A percentile compares a stretch with the other conserved stretches of the same genome.
Conservation (phyloP, 2,113 vertebrate species). For the Sialia sialis region DNA sequence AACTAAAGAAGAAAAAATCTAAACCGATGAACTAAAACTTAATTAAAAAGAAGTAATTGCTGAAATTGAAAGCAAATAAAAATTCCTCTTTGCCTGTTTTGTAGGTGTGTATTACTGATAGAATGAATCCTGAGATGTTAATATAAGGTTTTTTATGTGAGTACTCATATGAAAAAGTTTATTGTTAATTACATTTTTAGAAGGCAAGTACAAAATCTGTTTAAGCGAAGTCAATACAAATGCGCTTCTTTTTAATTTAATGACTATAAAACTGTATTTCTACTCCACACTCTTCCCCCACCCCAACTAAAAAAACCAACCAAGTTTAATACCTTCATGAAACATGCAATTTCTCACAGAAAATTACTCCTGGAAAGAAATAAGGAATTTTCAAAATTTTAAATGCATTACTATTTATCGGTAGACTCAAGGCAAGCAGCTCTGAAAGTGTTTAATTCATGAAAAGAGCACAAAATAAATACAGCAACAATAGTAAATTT, state of each 20-base stretch:
- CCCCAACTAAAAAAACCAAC: neutral
- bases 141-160: neutral
- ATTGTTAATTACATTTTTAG: neutral
- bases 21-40: neutral
- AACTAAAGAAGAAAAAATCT: neutral
- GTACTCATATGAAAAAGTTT: neutral
- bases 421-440: neutral
- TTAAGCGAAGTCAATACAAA: neutral
- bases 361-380: neutral
- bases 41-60: neutral
- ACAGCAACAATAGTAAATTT: neutral
- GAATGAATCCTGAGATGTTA: neutral
- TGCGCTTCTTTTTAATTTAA: neutral
- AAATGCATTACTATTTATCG: neutral
- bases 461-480: neutral
- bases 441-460: neutral
- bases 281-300: fast-evolving
- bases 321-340: neutral
- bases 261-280: neutral
- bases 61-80: neutral
- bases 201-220: neutral
- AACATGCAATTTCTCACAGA: neutral
- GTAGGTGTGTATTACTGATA: neutral
- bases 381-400: neutral
- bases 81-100: neutral